Base-by-base conservation (phyloP, 2,113 vertebrate genomes). In the Catharus fuscescens region DNA sequence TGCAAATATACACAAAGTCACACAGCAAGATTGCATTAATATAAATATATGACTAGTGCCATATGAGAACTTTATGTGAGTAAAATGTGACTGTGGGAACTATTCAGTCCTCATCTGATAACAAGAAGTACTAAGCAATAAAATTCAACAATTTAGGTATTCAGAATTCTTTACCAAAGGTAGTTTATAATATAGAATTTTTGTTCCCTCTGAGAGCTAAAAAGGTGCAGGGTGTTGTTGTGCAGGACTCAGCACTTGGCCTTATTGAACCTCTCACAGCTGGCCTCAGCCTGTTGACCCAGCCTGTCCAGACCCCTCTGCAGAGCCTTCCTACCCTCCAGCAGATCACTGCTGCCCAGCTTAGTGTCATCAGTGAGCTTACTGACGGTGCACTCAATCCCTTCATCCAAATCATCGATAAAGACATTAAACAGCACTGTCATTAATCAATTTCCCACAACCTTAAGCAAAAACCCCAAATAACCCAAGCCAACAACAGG, bases 131-230 rank as follows among this genome's bases (percentile, higher is more conserved):
- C n/a, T 79, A 93, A 90, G 83, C 82, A 80, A 47, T 21, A 94
- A 96, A 84, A 84, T 60, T 65, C 64, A 28, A 73, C 61, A 91
- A 80, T 67, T 62, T 57, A 76, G 47, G 29, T 70, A 54, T 60
- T 94, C 84, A 61, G 91, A 96, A 86, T 79, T 91, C 74, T 69
- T 74, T 62, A 77, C 66, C 72, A 74, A 38, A 88, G 54, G 36
- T 34, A 90, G 80, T 44, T 80, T 87, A 53, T 86, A 88, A 78
- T 73, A 91, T 50, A 64, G 45, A 90, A 94, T 56, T 50, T 85
- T 82, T 92, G 44, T 79, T 82, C 54, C 36, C 18, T 92, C n/a
- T 66, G 31, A 90, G 29, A 71, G 32, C 44, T 69, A 96, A 91
- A 61, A 60, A 93, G 94, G 94, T 45, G 44, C n/a, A 19, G 11